Percentiles rank a stretch among this genome's conserved stretches.
phyloP scores from a whole-genome alignment of 2,797 vertebrate genomes.

The Danio choprae region DNA sequence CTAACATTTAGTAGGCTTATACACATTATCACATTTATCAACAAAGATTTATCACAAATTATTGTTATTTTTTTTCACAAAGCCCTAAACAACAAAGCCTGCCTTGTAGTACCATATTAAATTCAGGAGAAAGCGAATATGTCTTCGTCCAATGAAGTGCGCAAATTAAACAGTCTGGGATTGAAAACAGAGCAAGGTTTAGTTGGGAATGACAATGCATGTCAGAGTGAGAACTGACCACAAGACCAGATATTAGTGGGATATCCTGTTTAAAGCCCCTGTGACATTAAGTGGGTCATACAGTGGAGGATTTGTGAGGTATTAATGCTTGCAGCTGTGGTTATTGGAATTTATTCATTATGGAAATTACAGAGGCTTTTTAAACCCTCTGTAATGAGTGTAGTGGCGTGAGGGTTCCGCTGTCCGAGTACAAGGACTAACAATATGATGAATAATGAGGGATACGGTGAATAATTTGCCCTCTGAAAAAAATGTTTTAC shows the following conservation, averaged over 20 bases:
- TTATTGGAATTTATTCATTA: constrained; percentile 39
- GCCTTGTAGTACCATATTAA: background rate
- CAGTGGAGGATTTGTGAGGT: constrained; percentile 31
- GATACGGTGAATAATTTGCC: background rate
- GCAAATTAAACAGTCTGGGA: background rate
- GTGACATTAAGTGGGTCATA: constrained; percentile 50
- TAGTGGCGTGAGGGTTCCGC: constrained; percentile 1
- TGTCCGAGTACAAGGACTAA: background rate
- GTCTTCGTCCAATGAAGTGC: background rate
- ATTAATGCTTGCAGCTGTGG: constrained; percentile 28
- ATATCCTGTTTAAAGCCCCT: constrained; percentile 37
- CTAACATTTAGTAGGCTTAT: no score
- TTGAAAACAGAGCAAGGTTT: background rate
- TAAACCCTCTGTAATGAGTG: constrained; percentile 26
- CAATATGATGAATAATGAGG: constrained; percentile 15
- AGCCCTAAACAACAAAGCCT: no score
- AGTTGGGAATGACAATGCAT: background rate
- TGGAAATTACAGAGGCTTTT: constrained; percentile 18
- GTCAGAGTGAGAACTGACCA: constrained; percentile 29
- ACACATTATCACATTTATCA: no score
- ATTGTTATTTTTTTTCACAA: no score
- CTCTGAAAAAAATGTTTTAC: constrained; percentile 25
- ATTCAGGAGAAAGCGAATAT: background rate
- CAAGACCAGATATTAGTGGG: constrained; percentile 19
- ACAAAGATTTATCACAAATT: no score